phyloP scores from a whole-genome alignment of 2,888 invertebrate genomes.

The Alloplasta piceator region DNA sequence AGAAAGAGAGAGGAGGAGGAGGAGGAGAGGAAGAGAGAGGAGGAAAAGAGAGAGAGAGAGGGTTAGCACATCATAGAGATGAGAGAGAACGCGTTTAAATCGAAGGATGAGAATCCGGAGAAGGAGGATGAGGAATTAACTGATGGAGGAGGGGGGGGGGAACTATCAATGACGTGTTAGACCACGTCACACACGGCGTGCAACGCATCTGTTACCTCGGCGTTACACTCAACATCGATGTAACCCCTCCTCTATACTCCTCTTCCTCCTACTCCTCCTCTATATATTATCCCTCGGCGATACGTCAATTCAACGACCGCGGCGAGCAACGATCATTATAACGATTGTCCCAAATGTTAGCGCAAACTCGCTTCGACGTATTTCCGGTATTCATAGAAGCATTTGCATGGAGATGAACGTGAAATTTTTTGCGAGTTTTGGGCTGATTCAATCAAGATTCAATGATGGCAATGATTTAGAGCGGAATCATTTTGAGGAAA shows the following conservation, averaged over 20 bases:
- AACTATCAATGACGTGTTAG: constrained; percentile 79
- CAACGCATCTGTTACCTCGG: constrained; percentile 79
- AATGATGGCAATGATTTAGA: constrained; percentile 7
- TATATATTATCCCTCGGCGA: constrained; percentile 78
- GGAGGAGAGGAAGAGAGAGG: constrained; percentile 25
- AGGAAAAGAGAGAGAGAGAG: constrained; percentile 30
- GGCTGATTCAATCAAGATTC: constrained; percentile 41
- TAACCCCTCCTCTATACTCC: no score
- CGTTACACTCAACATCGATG: not conserved
- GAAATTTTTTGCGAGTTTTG: not conserved
- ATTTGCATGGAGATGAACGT: not conserved
- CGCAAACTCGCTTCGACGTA: constrained; percentile 53
- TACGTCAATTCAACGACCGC: constrained; percentile 77
- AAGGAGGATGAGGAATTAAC: constrained; percentile 49
- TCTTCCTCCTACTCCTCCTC: constrained; percentile 64
- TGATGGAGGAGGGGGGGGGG: constrained; percentile 47
- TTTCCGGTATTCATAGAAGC: constrained; percentile 13
- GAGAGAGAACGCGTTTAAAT: constrained; percentile 20
- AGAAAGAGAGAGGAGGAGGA: constrained; percentile 58
- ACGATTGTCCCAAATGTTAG: constrained; percentile 73
- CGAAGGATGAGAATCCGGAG: constrained; percentile 55
- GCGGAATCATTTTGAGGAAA: not conserved
- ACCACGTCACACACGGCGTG: constrained; percentile 73
- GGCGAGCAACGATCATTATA: constrained; percentile 76
- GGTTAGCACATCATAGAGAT: constrained; percentile 42